Evolutionary conservation across 2,113 vertebrate species (phyloP), one percentile per base, ranked within the genome.

Genomic region (Notothenia rossii): DNA sequence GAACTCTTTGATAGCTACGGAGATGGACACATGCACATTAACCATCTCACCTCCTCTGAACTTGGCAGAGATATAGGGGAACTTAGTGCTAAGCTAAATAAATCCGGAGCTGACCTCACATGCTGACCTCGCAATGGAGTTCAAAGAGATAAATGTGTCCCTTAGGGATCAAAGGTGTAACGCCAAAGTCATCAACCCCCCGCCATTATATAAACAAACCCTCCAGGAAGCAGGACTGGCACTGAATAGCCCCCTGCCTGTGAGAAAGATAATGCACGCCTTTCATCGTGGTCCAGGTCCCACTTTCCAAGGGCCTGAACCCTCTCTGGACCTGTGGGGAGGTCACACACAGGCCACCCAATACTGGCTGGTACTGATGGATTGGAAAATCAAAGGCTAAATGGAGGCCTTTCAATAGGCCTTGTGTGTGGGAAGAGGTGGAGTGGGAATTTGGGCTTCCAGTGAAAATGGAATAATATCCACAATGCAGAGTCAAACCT

Each of bases 251-350:
- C 74, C 60, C 74, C 58, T 60, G 58, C 72, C 83, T 69, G 46
- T 48, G 55, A 82, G 64, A 60, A 70, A 63, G 62, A 88, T 84
- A 91, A 93, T 80, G 66, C 54, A 22, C 66, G 56, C 77, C 81
- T 90, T 90, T 92, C 84, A 84, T 92, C 63, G 3, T 12, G 9
- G 40, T 82, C 84, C 82, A 88, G 84, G 73, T 76, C 53, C 78
- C 73, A 61, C 73, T 83, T 86, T 78, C 61, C 64, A 62, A 7
- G 58, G 72, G 76, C 68, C 82, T 89, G 80, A 87, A 85, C 77
- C 72, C 73, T 70, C 58, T 71, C 53, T 45, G 72, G 82, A 82
- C 48, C 51, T n/a, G 55, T 36, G 66, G 65, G 22, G 53, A 73
- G 85, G 83, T 88, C 84, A 66, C 9, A 73, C 11, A 20, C 25